Percentiles rank a stretch among this genome's conserved stretches.
Evolutionary conservation across 2,888 invertebrate genomes (phyloP).

Genomic region (Lathronympha strigana): DNA sequence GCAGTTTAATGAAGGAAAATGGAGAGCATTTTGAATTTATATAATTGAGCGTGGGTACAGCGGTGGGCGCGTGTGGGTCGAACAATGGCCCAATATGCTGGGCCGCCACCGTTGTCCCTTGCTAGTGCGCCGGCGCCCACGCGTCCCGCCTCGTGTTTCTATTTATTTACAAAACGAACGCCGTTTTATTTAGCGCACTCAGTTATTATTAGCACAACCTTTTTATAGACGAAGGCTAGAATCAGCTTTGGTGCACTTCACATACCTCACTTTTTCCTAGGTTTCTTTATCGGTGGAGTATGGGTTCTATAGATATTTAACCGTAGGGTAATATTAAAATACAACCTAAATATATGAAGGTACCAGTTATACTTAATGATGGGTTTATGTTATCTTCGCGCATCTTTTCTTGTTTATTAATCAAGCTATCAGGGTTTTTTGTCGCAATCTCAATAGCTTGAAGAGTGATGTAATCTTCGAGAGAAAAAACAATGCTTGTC

Average conservation of each 20-base stretch:
- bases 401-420: slow-evolving; percentile 10
- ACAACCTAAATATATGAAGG: too few species aligned
- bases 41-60: neutral
- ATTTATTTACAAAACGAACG: slow-evolving; percentile 66
- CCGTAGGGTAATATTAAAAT: neutral
- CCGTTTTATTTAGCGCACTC: slow-evolving; percentile 56
- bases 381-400: neutral
- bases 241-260: slow-evolving; percentile 47
- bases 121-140: slow-evolving; percentile 48
- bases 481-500: slow-evolving; percentile 38
- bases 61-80: slow-evolving; percentile 1
- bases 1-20: neutral
- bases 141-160: slow-evolving; percentile 53
- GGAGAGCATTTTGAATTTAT: neutral
- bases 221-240: slow-evolving; percentile 63
- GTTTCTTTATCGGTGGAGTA: neutral
- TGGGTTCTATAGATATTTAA: neutral
- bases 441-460: slow-evolving; percentile 10
- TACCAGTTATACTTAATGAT: neutral
- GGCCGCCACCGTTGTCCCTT: neutral
- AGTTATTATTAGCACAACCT: slow-evolving; percentile 65
- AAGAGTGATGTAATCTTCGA: slow-evolving; percentile 28
- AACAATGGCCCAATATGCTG: slow-evolving; percentile 6
- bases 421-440: slow-evolving; percentile 20
- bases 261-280: neutral